Conservation (phyloP, 1,140 invertebrate genomes). For the Formica exsecta region DNA sequence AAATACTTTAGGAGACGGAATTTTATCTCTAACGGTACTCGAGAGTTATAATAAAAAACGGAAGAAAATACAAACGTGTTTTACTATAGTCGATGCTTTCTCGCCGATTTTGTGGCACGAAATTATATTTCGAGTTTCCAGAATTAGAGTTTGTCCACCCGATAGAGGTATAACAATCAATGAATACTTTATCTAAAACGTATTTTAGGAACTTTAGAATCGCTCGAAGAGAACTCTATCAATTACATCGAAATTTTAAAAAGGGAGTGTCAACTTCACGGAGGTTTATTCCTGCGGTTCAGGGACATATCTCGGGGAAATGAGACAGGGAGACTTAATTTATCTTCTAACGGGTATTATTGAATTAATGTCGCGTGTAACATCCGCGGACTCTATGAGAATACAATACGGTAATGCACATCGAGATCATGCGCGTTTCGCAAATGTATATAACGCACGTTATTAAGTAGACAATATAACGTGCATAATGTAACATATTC, state of each 20-base stretch:
- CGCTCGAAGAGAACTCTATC: too few relatives aligned
- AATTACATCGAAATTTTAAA: too few relatives aligned
- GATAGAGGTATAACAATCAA: background rate
- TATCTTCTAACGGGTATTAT: slow-evolving; percentile 49
- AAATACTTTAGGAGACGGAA: slow-evolving; percentile 11
- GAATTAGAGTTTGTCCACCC: background rate
- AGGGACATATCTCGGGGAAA: slow-evolving; percentile 13
- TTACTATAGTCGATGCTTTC: background rate
- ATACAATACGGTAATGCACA: background rate
- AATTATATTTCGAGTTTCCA: background rate
- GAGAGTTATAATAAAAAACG: background rate
- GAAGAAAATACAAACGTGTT: background rate
- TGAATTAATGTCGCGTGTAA: slow-evolving; percentile 25
- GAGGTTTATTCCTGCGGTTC: background rate
- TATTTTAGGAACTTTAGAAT: too few relatives aligned
- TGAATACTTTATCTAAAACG: background rate
- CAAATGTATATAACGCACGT: slow-evolving; percentile 10
- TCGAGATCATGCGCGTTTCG: background rate
- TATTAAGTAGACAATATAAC: slow-evolving; percentile 36
- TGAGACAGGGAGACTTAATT: slow-evolving; percentile 16
- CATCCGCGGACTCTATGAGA: background rate
- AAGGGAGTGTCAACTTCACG: too few relatives aligned
- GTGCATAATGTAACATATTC: slow-evolving; percentile 7
- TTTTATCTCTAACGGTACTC: background rate
- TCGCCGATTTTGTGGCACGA: background rate